These are phyloP conservation scores for Agrochola lychnidis DNA, from an alignment of 2,888 invertebrate genomes.

Conservation along the genomic window DNA sequence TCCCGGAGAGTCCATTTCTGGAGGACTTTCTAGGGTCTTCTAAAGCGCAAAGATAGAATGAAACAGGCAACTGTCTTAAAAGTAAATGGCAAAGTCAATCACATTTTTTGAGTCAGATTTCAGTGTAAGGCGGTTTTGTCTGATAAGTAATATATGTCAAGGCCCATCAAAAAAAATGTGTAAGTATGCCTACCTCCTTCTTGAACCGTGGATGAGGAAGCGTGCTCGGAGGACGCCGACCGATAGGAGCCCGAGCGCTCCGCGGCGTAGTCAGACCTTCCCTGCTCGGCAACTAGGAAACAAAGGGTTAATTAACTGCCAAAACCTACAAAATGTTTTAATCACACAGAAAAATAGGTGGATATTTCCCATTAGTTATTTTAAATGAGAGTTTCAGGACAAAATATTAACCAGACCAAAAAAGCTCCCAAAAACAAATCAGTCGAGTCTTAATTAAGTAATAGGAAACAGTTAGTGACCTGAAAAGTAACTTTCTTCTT, in stretches of 20 bases:
- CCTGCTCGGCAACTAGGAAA: slow-evolving; percentile 84
- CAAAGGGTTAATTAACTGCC: slow-evolving; percentile 29
- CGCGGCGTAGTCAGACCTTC: slow-evolving; percentile 87
- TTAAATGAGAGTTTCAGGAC: neutral
- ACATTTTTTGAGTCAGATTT: neutral
- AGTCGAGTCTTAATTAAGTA: neutral
- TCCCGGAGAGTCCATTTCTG: slow-evolving; percentile 87
- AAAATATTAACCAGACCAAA: neutral
- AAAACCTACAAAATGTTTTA: neutral
- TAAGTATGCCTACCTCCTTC: slow-evolving; percentile 82
- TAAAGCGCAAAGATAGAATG: slow-evolving; percentile 35
- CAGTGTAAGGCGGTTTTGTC: neutral
- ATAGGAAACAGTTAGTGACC: slow-evolving; percentile 65
- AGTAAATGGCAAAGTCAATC: neutral
- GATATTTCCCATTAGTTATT: neutral
- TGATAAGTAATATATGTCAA: neutral
- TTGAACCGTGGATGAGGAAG: slow-evolving; percentile 88
- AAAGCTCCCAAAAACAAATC: neutral
- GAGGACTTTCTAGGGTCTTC: slow-evolving; percentile 86
- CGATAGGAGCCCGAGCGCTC: slow-evolving; percentile 87
- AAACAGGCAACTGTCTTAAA: neutral
- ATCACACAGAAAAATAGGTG: neutral
- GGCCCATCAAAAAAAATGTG: neutral
- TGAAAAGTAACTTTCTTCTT: slow-evolving; percentile 87
- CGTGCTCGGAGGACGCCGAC: slow-evolving; percentile 81